Conservation (phyloP, 1,140 invertebrate species). For the Mizuhopecten yessoensis region DNA sequence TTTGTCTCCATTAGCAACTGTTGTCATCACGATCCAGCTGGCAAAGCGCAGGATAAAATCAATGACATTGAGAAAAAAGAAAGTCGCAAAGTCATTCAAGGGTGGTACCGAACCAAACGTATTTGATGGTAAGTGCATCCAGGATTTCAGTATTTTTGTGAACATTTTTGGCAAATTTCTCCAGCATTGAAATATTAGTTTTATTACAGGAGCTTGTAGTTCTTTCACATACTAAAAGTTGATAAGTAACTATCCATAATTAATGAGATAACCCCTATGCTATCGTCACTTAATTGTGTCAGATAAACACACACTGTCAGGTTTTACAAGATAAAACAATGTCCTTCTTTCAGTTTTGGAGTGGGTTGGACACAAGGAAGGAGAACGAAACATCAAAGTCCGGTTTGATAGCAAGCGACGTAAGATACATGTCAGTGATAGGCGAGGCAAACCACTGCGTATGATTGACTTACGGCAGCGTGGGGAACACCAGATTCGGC, state of each 20-base stretch:
- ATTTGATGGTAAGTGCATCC: conserved; percentile 62
- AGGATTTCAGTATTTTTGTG: neutral
- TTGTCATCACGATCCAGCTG: conserved; percentile 68
- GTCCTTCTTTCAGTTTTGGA: conserved; percentile 66
- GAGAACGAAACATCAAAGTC: conserved; percentile 68
- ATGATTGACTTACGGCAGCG: conserved; percentile 84
- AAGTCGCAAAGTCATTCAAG: conserved; percentile 43
- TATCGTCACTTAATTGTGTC: no score
- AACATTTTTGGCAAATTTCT: no score
- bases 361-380: conserved; percentile 70
- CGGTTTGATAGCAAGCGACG: conserved; percentile 65
- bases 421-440: conserved; percentile 69
- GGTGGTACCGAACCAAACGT: conserved; percentile 64
- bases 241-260: no score
- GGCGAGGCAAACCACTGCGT: conserved; percentile 79
- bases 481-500: conserved; percentile 36
- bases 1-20: conserved; percentile 60
- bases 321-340: neutral
- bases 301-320: no score
- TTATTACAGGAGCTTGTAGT: no score
- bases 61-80: conserved; percentile 57
- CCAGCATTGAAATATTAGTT: no score
- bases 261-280: no score
- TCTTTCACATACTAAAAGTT: no score
- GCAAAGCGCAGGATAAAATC: conserved; percentile 63